These are phyloP conservation scores for Stigmatopora argus DNA, from an alignment of 2,113 vertebrate genomes.

Conservation along the genomic window DNA sequence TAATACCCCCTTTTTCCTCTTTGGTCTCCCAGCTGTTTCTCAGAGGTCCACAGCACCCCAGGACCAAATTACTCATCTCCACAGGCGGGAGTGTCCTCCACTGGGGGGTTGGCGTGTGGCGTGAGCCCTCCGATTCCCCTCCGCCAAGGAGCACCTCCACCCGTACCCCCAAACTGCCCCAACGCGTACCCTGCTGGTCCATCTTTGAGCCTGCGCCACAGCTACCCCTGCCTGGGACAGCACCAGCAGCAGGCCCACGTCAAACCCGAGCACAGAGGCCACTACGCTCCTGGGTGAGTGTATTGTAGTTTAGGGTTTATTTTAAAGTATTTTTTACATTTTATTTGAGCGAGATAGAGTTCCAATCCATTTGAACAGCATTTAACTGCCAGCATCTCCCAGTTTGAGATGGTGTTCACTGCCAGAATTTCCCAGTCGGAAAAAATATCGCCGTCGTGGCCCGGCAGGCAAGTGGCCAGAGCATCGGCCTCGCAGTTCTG, in stretches of 20 bases:
- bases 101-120: slow-evolving; percentile 71
- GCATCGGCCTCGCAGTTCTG: too few species aligned
- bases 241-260: slow-evolving; percentile 71
- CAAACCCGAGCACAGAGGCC: slow-evolving; percentile 88
- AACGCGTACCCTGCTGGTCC: slow-evolving; percentile 70
- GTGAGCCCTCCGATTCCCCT: slow-evolving; percentile 72
- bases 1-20: slow-evolving; percentile 29
- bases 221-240: slow-evolving; percentile 79
- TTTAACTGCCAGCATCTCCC: too few species aligned
- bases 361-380: too few species aligned
- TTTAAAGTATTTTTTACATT: not conserved
- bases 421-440: too few species aligned
- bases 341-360: too few species aligned
- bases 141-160: slow-evolving; percentile 60
- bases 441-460: too few species aligned
- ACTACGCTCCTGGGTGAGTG: slow-evolving; percentile 89
- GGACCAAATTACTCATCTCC: slow-evolving; percentile 70
- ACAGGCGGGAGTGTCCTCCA: slow-evolving; percentile 69
- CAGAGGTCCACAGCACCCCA: slow-evolving; percentile 81
- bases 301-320: not conserved
- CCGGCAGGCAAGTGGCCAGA: too few species aligned
- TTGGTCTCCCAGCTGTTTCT: slow-evolving; percentile 82
- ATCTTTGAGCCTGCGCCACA: slow-evolving; percentile 77
- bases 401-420: too few species aligned
- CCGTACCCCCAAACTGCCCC: slow-evolving; percentile 67